These are phyloP conservation scores for Xestia ashworthii DNA, from an alignment of 2,888 invertebrate genomes.

Conservation along the genomic window DNA sequence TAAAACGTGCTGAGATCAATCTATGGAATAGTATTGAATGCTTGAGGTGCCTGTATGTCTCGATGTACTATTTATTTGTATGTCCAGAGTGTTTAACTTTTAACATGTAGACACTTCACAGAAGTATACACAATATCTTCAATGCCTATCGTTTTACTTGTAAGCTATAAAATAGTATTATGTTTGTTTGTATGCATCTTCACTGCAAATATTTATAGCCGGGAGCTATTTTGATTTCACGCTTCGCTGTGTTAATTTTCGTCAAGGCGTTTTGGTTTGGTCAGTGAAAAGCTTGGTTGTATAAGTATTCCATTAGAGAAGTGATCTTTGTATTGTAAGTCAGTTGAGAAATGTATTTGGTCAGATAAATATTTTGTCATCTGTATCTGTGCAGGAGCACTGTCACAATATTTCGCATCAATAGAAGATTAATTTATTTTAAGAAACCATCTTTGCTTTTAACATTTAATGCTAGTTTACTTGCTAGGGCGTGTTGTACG, in stretches of 20 bases:
- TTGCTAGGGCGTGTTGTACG: conserved; percentile 78
- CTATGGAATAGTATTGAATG: conserved; percentile 65
- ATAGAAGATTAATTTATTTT: conserved; percentile 74
- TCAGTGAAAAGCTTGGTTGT: conserved; percentile 57
- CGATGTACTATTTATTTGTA: conserved; percentile 33
- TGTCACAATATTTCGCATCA: conserved; percentile 64
- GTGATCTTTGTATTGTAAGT: conserved; percentile 47
- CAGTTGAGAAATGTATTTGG: conserved; percentile 55
- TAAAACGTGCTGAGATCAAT: conserved; percentile 70
- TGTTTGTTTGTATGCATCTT: conserved; percentile 64
- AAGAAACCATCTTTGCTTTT: conserved; percentile 79
- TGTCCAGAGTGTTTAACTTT: conserved; percentile 26
- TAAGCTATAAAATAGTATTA: conserved; percentile 73
- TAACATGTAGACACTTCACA: conserved; percentile 31
- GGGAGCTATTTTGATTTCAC: conserved; percentile 43
- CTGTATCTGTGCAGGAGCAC: conserved; percentile 51
- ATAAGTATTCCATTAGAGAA: conserved; percentile 39
- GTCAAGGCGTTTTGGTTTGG: conserved; percentile 44
- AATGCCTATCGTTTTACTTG: conserved; percentile 67
- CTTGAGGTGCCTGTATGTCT: conserved; percentile 71
- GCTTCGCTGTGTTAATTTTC: conserved; percentile 18
- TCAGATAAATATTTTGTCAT: conserved; percentile 48
- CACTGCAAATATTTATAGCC: conserved; percentile 27
- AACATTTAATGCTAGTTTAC: conserved; percentile 81
- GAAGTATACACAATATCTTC: conserved; percentile 42